phyloP scores from a whole-genome alignment of 2,113 vertebrate species.

The Strix aluco region DNA sequence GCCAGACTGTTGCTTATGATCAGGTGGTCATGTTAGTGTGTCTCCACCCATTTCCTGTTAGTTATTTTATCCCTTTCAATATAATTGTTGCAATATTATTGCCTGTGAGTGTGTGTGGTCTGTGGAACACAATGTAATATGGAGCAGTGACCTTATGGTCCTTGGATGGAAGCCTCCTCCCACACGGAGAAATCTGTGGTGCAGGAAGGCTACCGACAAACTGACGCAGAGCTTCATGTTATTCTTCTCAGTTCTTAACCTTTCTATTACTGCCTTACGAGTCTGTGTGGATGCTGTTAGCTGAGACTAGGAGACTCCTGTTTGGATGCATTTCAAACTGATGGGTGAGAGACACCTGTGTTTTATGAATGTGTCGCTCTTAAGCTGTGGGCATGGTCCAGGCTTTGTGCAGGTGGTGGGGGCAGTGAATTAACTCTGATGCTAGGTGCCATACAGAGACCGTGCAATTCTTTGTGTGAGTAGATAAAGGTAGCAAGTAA shows the following conservation, averaged over 20 bases:
- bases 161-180: conserved; percentile 7
- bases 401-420: neutral
- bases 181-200: neutral
- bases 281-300: neutral
- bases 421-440: neutral
- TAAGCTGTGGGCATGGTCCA: neutral
- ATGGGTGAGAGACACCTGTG: neutral
- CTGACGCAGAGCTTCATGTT: neutral
- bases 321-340: neutral
- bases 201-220: neutral
- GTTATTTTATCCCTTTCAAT: neutral
- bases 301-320: neutral
- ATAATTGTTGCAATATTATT: neutral
- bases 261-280: neutral
- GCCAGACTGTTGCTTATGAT: neutral
- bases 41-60: neutral
- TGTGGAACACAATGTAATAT: neutral
- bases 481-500: neutral
- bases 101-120: neutral
- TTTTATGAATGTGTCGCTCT: neutral
- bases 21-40: neutral
- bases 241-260: neutral
- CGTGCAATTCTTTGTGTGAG: neutral
- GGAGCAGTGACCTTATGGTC: neutral
- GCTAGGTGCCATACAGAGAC: neutral